Evolutionary conservation across 2,888 invertebrate species (phyloP), one percentile per base, ranked within the genome.

Genomic region (Brachynemurus nebulosus): DNA sequence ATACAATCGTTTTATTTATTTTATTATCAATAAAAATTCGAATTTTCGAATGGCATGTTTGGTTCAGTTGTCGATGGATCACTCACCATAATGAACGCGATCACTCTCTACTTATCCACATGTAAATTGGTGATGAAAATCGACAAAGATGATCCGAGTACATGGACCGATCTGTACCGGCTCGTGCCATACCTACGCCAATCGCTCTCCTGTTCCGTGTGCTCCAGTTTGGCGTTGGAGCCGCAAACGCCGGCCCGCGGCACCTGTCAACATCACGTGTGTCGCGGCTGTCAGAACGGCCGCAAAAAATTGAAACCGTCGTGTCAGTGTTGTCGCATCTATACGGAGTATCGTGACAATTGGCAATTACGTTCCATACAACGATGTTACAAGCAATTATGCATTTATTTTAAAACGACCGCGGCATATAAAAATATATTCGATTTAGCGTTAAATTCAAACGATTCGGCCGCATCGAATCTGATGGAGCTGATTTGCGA

Each of bases 221-320:
- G 93, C 64, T 81, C 83, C 48, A 80, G 83, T 59, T 70, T 92
- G 52, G 65, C 91, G 45, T 78, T 79, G 52, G 82, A 86, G 58
- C 91, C 92, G 5, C 80, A 79, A 58, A 80, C 85, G 25, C 86
- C 90, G 12, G 74, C 74, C 16, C 78, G 77, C 54, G 76, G 78
- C 3, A 78, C 77, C 50, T 92, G 92, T 65, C 85, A 85, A 62
- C 92, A 93, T 65, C 85, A 88, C 66, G 84, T 92, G 30, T 92
- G 92, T 63, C 79, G 78, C 54, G 72, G 74, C 42, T 92, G 92
- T 61, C 73, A 83, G 58, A 86, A 88, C 38, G 86, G 86, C 3
- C 76, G 82, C 53, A 90, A 90, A 65, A 80, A 82, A 60, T 69
- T 91, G 40, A 84, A 85, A 58, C 89, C 90, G 1, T 76, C 80